Evolutionary conservation across 2,113 vertebrate genomes (phyloP), one percentile per base, ranked within the genome.

Genomic region (Catagonus wagneri): DNA sequence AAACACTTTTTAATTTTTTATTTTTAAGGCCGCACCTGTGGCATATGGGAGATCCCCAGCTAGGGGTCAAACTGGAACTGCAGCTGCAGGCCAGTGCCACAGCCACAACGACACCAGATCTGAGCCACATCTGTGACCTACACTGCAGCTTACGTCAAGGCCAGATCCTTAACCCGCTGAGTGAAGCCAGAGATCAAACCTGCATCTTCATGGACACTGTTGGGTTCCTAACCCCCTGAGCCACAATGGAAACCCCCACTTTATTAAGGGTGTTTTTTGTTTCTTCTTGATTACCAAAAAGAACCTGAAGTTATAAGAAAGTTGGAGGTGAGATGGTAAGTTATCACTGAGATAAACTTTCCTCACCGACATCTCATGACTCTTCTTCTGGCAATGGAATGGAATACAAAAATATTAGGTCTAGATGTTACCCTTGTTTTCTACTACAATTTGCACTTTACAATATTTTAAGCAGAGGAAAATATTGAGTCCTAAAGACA

Each of bases 381-480:
- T 92, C 14, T 89, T 66, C n/a, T 80, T 54, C 87, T 71, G 50
- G 61, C 36, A 86, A 92, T 86, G 22, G 25, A 93, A 95, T 52
- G 17, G 32, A 81, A 58, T 56, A 58, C 32, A 56, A 71, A 96
- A 65, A 79, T 52, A 85, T 58, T 86, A 89, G 34, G 34, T 2
- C 3, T 32, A 75, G 2, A 90, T 61, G 39, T 80, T 25, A 83
- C 60, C 2, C 61, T 61, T 63, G 8, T 81, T 80, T 87, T 83
- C 9, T 74, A 83, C 34, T 74, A 16, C 50, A 92, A 90, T 20
- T 20, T 92, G 1, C 0, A 84, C 16, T 92, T 61, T 71, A 34
- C 9, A 60, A 63, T 86, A 17, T 72, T 89, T 65, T 69, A 12
- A 39, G 12, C 9, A 66, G 16, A 76, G 14, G 20, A 1, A 90